These are phyloP conservation scores for Agrilus cyanescens DNA, from an alignment of 2,888 invertebrate genomes.

Conservation along the genomic window DNA sequence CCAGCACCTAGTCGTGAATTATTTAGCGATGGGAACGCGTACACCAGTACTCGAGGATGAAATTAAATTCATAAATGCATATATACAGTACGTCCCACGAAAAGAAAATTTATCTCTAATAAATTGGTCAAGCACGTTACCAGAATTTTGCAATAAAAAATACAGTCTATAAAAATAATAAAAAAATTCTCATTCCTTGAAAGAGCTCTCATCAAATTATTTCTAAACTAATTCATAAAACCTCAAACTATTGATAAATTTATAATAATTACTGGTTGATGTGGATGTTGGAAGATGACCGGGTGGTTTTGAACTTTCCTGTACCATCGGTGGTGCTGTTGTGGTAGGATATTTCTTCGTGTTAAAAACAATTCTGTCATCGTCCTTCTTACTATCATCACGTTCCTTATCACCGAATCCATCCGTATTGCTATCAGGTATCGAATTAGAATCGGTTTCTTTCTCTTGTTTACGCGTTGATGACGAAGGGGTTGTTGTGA, in stretches of 20 bases:
- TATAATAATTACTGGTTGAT: slow-evolving; percentile 22
- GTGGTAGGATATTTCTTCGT: slow-evolving; percentile 8
- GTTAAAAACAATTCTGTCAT: slow-evolving; percentile 14
- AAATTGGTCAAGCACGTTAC: too few species aligned
- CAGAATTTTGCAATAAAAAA: too few species aligned
- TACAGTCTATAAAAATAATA: too few species aligned
- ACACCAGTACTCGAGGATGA: too few species aligned
- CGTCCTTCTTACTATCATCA: slow-evolving; percentile 26
- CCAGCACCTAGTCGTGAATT: too few species aligned
- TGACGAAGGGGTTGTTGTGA: slow-evolving; percentile 21
- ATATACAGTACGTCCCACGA: too few species aligned
- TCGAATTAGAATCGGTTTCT: slow-evolving; percentile 21
- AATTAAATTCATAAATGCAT: too few species aligned
- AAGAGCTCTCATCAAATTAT: too few species aligned
- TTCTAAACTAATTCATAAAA: slow-evolving; percentile 13
- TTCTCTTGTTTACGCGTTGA: slow-evolving; percentile 9
- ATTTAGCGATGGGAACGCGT: too few species aligned
- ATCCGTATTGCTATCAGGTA: slow-evolving; percentile 23
- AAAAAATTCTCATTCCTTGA: too few species aligned
- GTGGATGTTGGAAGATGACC: slow-evolving; percentile 17
- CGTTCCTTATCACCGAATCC: slow-evolving; percentile 27
- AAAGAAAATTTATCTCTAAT: too few species aligned
- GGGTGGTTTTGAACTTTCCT: slow-evolving; percentile 3
- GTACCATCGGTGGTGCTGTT: slow-evolving; percentile 8
- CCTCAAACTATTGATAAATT: slow-evolving; percentile 11